Evolutionary conservation across 2,888 invertebrate species (phyloP), one percentile per base, ranked within the genome.

Genomic region (Pachliopta kotzebuea): DNA sequence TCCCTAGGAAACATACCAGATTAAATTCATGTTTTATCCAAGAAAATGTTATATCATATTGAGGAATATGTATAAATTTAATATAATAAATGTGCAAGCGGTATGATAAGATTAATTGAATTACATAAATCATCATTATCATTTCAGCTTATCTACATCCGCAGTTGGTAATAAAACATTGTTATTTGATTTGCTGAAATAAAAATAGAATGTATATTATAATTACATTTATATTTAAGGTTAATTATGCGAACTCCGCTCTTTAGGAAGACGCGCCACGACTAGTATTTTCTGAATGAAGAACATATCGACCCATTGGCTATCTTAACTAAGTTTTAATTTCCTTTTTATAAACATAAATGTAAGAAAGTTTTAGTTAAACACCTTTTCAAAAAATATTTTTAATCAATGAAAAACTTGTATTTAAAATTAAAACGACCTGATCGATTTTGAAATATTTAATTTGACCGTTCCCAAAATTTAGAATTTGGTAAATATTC

Each of bases 231-330:
- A 14, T 50, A 20, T 29, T 50, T 50, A 7, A 45, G 24, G 23
- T 18, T 42, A 50, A 26, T 49, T 29, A n/a, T 21, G 45, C 57
- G 42, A 58, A 57, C 57, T 58, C 58, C 8, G 21, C 52, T 31
- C 31, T 58, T 53, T 58, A 45, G 62, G 57, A 63, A 63, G 57
- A 63, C 53, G n/a, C n/a, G n/a, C n/a, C n/a, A n/a, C n/a, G n/a
- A n/a, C n/a, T n/a, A n/a, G n/a, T n/a, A n/a, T n/a, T n/a, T n/a
- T n/a, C n/a, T n/a, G n/a, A n/a, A n/a, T n/a, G n/a, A n/a, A n/a
- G n/a, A n/a, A n/a, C n/a, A n/a, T n/a, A n/a, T n/a, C n/a, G n/a
- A n/a, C n/a, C n/a, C n/a, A n/a, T 37, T 37, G 37, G 11, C 37
- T 14, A 37, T 14, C 37, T 11, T 17, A 14, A 37, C 37, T 0